Conservation (phyloP, 2,888 invertebrate species). For the Oligia fasciuncula region DNA sequence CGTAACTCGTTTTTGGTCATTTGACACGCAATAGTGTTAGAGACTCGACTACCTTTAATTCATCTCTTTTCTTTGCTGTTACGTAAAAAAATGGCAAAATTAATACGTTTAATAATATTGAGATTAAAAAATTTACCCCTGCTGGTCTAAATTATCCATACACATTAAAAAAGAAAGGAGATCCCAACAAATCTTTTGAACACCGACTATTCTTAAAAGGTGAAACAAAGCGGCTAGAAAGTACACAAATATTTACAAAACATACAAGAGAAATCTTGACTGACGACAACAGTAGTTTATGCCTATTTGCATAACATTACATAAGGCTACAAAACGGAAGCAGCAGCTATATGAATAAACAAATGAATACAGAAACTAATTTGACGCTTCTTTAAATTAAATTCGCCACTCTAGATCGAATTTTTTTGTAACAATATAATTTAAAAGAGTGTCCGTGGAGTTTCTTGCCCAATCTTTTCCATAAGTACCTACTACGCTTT, state of each 20-base stretch:
- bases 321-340: background rate
- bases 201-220: background rate
- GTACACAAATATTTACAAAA: constrained; percentile 21
- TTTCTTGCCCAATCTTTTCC: background rate
- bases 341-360: background rate
- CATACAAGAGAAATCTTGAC: constrained; percentile 31
- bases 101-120: background rate
- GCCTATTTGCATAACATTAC: constrained; percentile 10
- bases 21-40: too few relatives aligned
- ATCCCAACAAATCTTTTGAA: background rate
- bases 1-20: background rate
- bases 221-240: constrained; percentile 10
- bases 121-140: background rate
- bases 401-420: background rate
- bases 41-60: too few relatives aligned
- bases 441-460: background rate
- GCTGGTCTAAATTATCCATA: background rate
- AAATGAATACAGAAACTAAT: background rate
- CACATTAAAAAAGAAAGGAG: background rate
- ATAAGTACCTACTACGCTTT: background rate
- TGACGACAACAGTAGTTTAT: background rate
- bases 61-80: background rate
- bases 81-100: background rate
- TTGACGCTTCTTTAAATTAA: background rate
- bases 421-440: background rate